Evolutionary conservation across 2,797 vertebrate genomes (phyloP).

Genomic region (Anisognathus igniventris): DNA sequence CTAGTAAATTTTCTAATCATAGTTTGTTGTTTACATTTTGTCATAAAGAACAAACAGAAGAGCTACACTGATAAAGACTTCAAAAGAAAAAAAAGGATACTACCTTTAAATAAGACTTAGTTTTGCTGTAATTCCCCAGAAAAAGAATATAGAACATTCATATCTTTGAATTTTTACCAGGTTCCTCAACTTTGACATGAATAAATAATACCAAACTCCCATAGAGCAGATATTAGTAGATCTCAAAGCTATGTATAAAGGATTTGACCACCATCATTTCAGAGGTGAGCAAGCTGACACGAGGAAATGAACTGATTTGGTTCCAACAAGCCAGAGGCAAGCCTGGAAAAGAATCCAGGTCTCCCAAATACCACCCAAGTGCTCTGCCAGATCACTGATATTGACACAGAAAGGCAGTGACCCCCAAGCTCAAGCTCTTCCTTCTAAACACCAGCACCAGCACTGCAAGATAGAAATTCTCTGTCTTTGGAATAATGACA

Average conservation of each 20-base stretch:
- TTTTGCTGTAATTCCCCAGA: not conserved
- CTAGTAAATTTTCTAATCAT: not conserved
- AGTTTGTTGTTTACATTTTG: not conserved
- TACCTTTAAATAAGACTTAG: not conserved
- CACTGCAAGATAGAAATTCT: not conserved
- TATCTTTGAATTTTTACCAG: not conserved
- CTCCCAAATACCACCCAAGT: not conserved
- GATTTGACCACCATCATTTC: not conserved
- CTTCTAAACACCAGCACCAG: not conserved
- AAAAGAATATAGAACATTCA: not conserved
- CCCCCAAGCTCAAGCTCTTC: not conserved
- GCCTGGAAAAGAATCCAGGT: not conserved
- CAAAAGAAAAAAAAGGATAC: not conserved
- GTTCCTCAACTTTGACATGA: not conserved
- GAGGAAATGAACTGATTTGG: not conserved
- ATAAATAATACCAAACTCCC: not conserved
- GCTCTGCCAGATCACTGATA: not conserved
- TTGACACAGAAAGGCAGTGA: not conserved
- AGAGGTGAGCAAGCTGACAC: not conserved
- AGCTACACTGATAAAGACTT: not conserved
- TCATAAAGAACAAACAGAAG: constrained; percentile 5
- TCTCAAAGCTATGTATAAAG: not conserved
- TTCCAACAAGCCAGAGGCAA: not conserved
- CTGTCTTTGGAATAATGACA: not conserved
- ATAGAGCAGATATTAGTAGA: not conserved